These are phyloP conservation scores for Empidonax alnorum DNA, from an alignment of 2,113 vertebrate species.

Conservation along the genomic window DNA sequence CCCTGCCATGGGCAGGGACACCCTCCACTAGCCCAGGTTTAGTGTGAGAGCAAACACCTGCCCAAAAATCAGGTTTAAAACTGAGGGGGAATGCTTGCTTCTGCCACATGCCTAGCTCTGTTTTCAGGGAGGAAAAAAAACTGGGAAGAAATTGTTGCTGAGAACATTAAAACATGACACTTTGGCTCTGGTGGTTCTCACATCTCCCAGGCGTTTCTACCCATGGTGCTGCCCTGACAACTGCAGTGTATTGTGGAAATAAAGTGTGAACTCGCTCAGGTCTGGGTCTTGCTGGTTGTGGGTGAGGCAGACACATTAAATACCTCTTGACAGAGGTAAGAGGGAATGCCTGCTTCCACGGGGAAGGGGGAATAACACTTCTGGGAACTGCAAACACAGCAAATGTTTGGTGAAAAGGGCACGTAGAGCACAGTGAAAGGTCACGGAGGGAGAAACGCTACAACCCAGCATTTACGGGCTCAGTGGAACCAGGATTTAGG, in stretches of 20 bases:
- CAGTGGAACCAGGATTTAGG: not conserved
- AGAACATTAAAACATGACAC: not conserved
- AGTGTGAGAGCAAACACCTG: not conserved
- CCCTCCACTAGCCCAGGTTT: not conserved
- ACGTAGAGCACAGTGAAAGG: not conserved
- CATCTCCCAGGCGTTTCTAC: not conserved
- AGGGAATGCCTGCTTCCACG: not conserved
- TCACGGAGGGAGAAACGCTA: fast-evolving
- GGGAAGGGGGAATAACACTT: fast-evolving
- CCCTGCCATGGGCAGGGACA: not conserved
- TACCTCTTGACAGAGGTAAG: not conserved
- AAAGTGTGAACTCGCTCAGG: not conserved
- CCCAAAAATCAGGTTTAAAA: not conserved
- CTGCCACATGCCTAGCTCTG: not conserved
- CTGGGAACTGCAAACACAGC: not conserved
- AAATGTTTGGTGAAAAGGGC: not conserved
- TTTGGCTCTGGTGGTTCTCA: not conserved
- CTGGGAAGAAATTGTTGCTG: not conserved
- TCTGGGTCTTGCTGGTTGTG: not conserved
- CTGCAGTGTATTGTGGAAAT: not conserved
- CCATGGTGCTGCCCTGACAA: not conserved
- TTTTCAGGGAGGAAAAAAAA: not conserved
- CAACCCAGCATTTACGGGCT: not conserved
- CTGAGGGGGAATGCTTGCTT: fast-evolving
- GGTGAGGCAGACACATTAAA: not conserved